Evolutionary conservation across 1,140 invertebrate genomes (phyloP).

Genomic region (Drosophila tsacasi): DNA sequence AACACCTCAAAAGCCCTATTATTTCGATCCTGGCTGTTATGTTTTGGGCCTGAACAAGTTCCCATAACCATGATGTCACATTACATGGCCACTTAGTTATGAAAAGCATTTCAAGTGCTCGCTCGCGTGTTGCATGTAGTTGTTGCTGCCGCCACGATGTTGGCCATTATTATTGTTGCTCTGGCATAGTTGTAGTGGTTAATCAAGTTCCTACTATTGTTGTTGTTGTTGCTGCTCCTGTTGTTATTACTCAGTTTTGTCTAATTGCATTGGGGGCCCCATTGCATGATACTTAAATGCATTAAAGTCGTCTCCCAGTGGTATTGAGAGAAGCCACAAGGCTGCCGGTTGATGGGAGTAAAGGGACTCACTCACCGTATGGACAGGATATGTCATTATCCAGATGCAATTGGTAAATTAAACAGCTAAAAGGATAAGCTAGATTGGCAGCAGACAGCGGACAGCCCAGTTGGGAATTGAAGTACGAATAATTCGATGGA

Average conservation of each 20-base stretch:
- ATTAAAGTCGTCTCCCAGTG: conserved; percentile 55
- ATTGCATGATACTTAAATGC: conserved; percentile 68
- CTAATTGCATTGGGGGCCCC: conserved; percentile 68
- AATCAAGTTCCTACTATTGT: conserved; percentile 42
- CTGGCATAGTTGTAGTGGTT: conserved; percentile 30
- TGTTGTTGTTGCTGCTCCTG: background rate
- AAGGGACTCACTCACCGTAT: conserved; percentile 44
- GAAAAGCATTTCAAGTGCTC: conserved; percentile 46
- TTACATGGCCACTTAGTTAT: conserved; percentile 46
- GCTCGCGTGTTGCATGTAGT: conserved; percentile 36
- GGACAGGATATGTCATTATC: conserved; percentile 64
- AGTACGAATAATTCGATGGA: conserved; percentile 9
- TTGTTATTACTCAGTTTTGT: conserved; percentile 53
- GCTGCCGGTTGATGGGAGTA: conserved; percentile 23
- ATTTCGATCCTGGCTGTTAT: background rate
- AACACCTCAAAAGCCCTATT: background rate
- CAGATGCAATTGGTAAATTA: conserved; percentile 48
- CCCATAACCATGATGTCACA: conserved; percentile 40
- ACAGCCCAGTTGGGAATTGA: conserved; percentile 8
- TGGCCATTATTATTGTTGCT: conserved; percentile 24
- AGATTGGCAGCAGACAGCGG: conserved; percentile 25
- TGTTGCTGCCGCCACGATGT: background rate
- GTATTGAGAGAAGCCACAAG: conserved; percentile 26
- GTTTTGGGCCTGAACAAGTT: conserved; percentile 21
- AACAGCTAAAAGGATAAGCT: conserved; percentile 34